Evolutionary conservation across 1,140 invertebrate genomes (phyloP), one percentile per base, ranked within the genome.

Genomic region (Littorina saxatilis): DNA sequence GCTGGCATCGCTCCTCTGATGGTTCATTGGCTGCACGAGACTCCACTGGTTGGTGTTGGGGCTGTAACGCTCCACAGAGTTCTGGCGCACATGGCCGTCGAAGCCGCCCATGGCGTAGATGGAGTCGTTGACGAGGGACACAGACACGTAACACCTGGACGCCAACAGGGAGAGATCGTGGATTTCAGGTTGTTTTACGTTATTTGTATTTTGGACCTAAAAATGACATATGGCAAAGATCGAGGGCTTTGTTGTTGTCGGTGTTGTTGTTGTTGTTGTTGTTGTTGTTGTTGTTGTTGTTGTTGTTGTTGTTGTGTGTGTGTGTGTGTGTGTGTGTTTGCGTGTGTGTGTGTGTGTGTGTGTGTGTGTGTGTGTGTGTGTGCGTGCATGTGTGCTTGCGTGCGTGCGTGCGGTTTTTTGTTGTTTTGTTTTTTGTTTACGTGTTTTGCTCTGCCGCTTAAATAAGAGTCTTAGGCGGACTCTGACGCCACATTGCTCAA

Each of bases 51-150:
- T 94, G 37, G 84, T 85, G 32, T 76, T 82, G 0, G 88, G 90
- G 63, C 86, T 86, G 82, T 92, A 93, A 55, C 92, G 90, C 83
- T 94, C 93, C 0, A 92, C 93, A 1, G 93, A 92, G 82, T 93
- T 93, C 39, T 93, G 90, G 58, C 92, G 89, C 61, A 92, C 91
- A 68, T 92, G 90, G 9, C 93, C 93, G 84, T 92, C 92, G 83
- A 91, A 93, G 4, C 93, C 93, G 9, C 93, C 96, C 91, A 97
- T 95, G 0, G 96, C 96, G 91, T 97, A 97, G 83, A 97, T 96
- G 86, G 94, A 94, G 81, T 95, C 94, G 20, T 96, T 93, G 0
- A 96, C 86, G 1, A 95, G 93, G 1, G 94, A 95, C 0, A 95
- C 95, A 82, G 95, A 95, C 2, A 96, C 94, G 82, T 92, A 92